Conservation (phyloP, 2,797 vertebrate genomes). For the Holocentrus rufus region DNA sequence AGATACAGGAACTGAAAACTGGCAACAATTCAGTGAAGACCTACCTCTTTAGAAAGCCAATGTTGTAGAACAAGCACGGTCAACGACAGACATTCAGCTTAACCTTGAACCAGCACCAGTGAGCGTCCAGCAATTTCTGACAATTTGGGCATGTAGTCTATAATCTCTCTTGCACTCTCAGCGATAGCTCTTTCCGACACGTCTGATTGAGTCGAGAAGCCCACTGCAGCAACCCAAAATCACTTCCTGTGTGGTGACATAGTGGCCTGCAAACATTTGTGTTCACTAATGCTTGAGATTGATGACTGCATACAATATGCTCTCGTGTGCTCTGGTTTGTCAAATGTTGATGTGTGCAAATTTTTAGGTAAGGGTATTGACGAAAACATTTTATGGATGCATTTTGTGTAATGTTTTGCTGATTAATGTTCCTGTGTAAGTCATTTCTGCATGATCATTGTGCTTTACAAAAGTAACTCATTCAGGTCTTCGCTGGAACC, state of each 20-base stretch:
- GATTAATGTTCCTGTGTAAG: not conserved
- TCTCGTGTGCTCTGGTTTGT: slow-evolving; percentile 10
- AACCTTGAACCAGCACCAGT: slow-evolving; percentile 13
- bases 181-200: not conserved
- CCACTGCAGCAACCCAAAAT: slow-evolving; percentile 56
- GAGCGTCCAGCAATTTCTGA: slow-evolving; percentile 27
- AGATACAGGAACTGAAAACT: slow-evolving; percentile 14
- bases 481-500: no score
- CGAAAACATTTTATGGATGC: not conserved
- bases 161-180: slow-evolving; percentile 13
- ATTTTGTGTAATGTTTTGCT: not conserved
- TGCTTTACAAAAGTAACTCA: not conserved
- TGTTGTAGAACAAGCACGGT: slow-evolving; percentile 1
- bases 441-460: not conserved
- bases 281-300: slow-evolving; percentile 18
- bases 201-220: slow-evolving; percentile 30
- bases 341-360: accelerated
- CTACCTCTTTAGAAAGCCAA: slow-evolving; percentile 57
- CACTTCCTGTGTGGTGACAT: slow-evolving; percentile 73
- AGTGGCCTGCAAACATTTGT: slow-evolving; percentile 51
- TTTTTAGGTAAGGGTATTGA: not conserved
- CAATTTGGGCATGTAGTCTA: not conserved
- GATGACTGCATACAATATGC: not conserved
- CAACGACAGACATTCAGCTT: not conserved
- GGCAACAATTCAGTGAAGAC: slow-evolving; percentile 12